Percentiles rank a stretch among this genome's conserved stretches.
These are phyloP conservation scores for Petroica traversi DNA, from an alignment of 2,113 vertebrate species.

Conservation along the genomic window DNA sequence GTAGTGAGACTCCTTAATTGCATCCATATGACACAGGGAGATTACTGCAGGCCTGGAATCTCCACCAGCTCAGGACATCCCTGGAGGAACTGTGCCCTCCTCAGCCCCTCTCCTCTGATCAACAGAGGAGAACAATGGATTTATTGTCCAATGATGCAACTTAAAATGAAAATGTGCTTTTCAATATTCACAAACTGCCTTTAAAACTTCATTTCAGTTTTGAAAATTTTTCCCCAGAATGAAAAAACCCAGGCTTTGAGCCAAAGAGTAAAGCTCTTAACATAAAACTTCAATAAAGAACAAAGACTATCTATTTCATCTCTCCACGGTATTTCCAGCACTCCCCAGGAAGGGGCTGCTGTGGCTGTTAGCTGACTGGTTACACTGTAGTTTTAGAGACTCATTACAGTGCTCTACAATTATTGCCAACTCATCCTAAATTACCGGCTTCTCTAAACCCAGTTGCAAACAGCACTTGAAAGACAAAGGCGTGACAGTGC, in stretches of 20 bases:
- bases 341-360: neutral
- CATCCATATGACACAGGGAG: neutral
- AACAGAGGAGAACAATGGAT: neutral
- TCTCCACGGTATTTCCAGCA: neutral
- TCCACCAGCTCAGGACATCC: neutral
- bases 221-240: neutral
- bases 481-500: neutral
- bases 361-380: constrained; percentile 3
- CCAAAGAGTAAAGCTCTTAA: neutral
- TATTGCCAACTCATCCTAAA: constrained; percentile 60
- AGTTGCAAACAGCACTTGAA: constrained; percentile 7
- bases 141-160: neutral
- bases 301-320: constrained; percentile 12
- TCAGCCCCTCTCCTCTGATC: neutral
- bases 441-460: constrained; percentile 7
- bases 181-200: neutral
- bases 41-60: neutral
- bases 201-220: neutral
- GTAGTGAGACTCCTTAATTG: neutral
- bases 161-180: neutral
- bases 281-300: constrained; percentile 18
- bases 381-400: neutral
- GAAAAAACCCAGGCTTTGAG: neutral
- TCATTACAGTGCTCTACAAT: constrained; percentile 26
- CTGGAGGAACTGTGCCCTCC: neutral